These are phyloP conservation scores for Drosophila macrospina DNA, from an alignment of 2,888 invertebrate species.

Conservation along the genomic window DNA sequence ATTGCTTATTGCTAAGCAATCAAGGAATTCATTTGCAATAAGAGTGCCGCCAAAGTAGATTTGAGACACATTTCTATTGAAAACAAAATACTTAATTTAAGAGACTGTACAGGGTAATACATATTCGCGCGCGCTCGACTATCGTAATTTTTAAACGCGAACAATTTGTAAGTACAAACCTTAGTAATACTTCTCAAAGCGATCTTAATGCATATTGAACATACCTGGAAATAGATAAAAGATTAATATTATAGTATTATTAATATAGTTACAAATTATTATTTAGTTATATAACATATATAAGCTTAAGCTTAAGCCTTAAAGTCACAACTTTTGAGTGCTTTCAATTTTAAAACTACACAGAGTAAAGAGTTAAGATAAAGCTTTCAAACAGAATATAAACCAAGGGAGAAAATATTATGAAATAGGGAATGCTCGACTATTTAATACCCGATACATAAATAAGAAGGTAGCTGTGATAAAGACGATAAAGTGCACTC, in stretches of 20 bases:
- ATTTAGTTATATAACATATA: not conserved
- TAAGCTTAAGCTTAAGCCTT: not conserved
- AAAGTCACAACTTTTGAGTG: not conserved
- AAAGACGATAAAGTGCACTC: too few relatives aligned
- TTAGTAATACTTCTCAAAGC: not conserved
- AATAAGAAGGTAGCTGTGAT: too few relatives aligned
- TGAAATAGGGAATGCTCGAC: not conserved
- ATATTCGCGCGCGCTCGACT: too few relatives aligned
- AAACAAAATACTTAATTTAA: too few relatives aligned
- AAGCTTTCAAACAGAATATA: not conserved
- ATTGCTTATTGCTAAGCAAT: too few relatives aligned
- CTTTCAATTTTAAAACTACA: not conserved
- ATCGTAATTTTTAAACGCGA: not conserved
- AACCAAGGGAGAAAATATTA: not conserved
- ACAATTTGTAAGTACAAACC: not conserved
- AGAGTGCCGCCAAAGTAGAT: too few relatives aligned
- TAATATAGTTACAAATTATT: not conserved
- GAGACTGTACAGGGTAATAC: too few relatives aligned
- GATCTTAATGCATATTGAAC: constrained; percentile 4
- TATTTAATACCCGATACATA: not conserved
- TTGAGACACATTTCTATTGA: too few relatives aligned
- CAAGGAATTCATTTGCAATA: too few relatives aligned
- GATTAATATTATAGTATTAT: constrained; percentile 1
- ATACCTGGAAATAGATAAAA: constrained; percentile 56
- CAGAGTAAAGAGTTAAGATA: not conserved